These are phyloP conservation scores for Dipodomys merriami DNA, from an alignment of 2,113 vertebrate species.

Conservation along the genomic window DNA sequence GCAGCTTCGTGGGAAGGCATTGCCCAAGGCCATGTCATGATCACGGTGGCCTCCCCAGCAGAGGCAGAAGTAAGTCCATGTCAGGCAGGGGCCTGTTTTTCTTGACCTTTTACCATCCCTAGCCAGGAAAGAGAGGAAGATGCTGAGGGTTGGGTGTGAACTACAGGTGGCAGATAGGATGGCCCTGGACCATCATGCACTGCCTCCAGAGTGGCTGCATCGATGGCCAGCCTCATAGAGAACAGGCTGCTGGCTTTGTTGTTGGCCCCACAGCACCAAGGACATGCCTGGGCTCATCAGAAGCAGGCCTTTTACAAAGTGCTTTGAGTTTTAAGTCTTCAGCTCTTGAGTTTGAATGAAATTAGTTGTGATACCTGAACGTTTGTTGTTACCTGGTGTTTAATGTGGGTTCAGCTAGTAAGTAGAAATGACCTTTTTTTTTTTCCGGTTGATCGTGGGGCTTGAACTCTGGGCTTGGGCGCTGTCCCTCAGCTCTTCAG, in stretches of 20 bases:
- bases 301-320: neutral
- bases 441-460: no score
- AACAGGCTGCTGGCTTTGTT: fast-evolving
- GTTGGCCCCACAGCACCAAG: neutral
- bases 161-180: neutral
- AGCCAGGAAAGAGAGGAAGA: neutral
- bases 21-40: slow-evolving; percentile 97
- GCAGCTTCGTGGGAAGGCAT: slow-evolving; percentile 97
- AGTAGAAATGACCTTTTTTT: neutral
- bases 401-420: neutral
- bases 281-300: neutral
- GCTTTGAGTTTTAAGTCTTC: neutral
- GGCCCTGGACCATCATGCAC: fast-evolving
- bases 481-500: no score
- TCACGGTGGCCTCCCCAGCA: slow-evolving; percentile 95
- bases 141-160: neutral
- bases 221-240: no score
- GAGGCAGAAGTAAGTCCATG: slow-evolving; percentile 91
- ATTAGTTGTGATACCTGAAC: no score
- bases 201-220: neutral
- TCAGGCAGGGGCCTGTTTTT: neutral
- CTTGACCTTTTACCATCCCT: neutral
- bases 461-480: no score
- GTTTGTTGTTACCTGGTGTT: neutral
- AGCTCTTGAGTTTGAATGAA: neutral